phyloP scores from a whole-genome alignment of 2,888 invertebrate species.

The Macrophya alboannulata region DNA sequence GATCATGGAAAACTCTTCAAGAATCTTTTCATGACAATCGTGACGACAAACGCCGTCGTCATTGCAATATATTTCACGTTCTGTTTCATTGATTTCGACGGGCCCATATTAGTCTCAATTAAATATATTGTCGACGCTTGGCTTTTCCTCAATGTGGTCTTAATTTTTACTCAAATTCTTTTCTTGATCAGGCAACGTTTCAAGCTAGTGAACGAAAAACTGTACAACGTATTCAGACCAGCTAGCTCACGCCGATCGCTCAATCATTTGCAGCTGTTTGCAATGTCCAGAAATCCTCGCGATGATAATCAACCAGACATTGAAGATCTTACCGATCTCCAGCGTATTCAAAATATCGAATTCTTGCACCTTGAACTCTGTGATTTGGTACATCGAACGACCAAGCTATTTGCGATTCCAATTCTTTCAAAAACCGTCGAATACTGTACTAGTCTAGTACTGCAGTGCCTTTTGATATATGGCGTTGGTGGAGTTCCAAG shows the following conservation, averaged over 20 bases:
- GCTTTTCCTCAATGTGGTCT: not conserved
- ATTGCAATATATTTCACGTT: not conserved
- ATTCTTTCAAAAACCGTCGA: not conserved
- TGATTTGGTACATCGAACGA: constrained; percentile 1
- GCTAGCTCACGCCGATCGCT: too few relatives aligned
- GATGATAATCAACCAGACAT: not conserved
- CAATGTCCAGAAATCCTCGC: not conserved
- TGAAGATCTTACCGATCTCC: not conserved
- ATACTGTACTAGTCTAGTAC: not conserved
- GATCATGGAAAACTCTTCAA: not conserved
- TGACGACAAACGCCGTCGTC: not conserved
- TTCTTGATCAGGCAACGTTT: constrained; percentile 1
- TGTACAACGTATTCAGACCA: not conserved
- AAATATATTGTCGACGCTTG: not conserved
- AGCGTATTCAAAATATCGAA: constrained; percentile 1
- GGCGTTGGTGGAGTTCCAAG: not conserved
- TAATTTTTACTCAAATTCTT: not conserved
- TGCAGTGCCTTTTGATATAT: not conserved
- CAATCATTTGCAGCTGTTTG: not conserved
- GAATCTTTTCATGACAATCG: not conserved
- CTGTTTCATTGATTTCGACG: not conserved
- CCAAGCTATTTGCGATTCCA: not conserved
- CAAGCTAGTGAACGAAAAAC: constrained; percentile 1
- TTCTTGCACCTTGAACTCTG: constrained; percentile 20
- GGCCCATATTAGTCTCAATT: not conserved